Conservation (phyloP, 2,797 vertebrate species). For the Mycteria americana region DNA sequence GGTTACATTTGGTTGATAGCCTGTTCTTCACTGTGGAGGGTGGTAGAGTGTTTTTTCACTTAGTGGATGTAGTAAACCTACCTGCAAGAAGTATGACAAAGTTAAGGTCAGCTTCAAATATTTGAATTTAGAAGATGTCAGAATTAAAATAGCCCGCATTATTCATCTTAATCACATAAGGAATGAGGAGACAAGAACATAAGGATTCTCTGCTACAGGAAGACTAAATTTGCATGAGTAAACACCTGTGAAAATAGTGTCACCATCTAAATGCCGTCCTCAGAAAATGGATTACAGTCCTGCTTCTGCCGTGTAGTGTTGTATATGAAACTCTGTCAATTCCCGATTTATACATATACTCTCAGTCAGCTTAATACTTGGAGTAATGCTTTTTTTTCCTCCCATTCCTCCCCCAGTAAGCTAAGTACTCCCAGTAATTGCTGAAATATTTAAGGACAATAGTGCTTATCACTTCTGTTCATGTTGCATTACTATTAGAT, state of each 20-base stretch:
- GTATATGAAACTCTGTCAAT: not conserved
- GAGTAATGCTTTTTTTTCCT: not conserved
- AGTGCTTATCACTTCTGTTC: not conserved
- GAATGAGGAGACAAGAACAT: not conserved
- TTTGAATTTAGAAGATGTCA: not conserved
- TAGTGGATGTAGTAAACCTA: not conserved
- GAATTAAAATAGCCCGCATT: not conserved
- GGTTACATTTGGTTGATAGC: not conserved
- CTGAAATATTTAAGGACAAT: not conserved
- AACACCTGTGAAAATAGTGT: not conserved
- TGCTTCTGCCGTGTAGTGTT: not conserved
- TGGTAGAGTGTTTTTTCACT: not conserved
- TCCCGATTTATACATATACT: not conserved
- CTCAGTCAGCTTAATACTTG: not conserved
- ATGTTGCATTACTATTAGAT: not conserved
- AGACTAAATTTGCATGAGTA: not conserved
- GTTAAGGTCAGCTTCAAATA: not conserved
- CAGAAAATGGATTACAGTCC: not conserved
- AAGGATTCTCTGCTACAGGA: not conserved
- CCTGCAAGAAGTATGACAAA: not conserved
- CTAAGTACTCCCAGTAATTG: not conserved
- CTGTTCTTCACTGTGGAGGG: not conserved
- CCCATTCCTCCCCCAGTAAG: not conserved
- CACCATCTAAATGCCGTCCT: not conserved
- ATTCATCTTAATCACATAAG: not conserved